phyloP scores from a whole-genome alignment of 1,140 invertebrate species.

The Ostrea edulis region DNA sequence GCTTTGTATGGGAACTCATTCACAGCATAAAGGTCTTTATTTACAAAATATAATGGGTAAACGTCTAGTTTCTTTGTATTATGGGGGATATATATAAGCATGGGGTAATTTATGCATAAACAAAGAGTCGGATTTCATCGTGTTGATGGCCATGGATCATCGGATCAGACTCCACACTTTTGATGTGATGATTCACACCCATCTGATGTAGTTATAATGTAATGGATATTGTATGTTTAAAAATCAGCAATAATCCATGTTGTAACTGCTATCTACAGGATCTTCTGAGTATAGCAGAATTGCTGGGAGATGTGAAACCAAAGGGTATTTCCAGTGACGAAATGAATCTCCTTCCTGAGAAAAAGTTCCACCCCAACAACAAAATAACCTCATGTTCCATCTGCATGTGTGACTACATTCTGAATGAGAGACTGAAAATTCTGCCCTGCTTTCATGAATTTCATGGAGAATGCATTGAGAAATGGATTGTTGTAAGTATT shows the following conservation, averaged over 20 bases:
- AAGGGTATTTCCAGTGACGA: conserved; percentile 60
- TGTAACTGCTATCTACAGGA: conserved; percentile 50
- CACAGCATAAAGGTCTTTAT: too few species aligned
- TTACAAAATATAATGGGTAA: too few species aligned
- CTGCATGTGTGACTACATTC: conserved; percentile 67
- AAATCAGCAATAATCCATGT: not conserved
- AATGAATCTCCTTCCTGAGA: conserved; percentile 56
- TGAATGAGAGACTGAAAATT: conserved; percentile 61
- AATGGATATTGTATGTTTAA: too few species aligned
- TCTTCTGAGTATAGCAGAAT: conserved; percentile 63
- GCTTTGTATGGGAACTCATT: too few species aligned
- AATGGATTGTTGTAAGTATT: conserved; percentile 66
- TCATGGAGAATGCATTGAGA: conserved; percentile 65
- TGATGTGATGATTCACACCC: too few species aligned
- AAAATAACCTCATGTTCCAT: conserved; percentile 60
- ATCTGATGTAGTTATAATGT: too few species aligned
- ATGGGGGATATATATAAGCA: too few species aligned
- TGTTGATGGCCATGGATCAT: too few species aligned
- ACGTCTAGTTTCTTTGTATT: too few species aligned
- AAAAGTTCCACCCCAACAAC: conserved; percentile 56
- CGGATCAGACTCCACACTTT: too few species aligned
- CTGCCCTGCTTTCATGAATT: conserved; percentile 68
- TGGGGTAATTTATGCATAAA: too few species aligned
- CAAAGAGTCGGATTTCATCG: too few species aligned
- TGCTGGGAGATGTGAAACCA: conserved; percentile 64